Evolutionary conservation across 2,113 vertebrate species (phyloP), one percentile per base, ranked within the genome.

Genomic region (Sarotherodon lohbergeri): DNA sequence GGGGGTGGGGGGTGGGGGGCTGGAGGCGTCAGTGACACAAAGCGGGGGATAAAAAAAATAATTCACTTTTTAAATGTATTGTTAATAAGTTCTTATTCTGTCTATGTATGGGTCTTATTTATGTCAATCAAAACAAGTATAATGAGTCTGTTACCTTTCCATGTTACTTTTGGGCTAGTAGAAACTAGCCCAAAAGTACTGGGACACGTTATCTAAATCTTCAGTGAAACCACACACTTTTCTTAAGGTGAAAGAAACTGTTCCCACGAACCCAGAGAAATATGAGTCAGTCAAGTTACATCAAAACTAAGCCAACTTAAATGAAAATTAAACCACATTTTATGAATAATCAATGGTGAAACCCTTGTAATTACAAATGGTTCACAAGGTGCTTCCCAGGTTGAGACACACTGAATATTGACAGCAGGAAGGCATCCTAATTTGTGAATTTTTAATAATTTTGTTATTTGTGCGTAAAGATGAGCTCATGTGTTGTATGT

Each of bases 371-470:
- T 78, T 34, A 19, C 27, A 52, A 52, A 52, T 52, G 43, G 46
- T 32, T 78, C 10, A 52, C 10, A 52, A 34, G 29, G 17, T 48
- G 9, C 17, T 52, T 78, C 6, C 43, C 9, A 0, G 14, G 24
- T 27, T 9, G 43, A 29, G 2, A 32, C 43, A 32, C 16, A 19
- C 8, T 52, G 27, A 78, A 78, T 34, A n/a, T 6, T 32, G 46
- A 50, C 17, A 32, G 27, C 22, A 29, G 46, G 27, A 50, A 50
- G 2, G 14, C 2, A 0, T 32, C 46, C 46, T 52, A 52, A 52
- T 13, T 50, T 19, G 27, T 1, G n/a, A 0, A 78, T 78, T 78
- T 19, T n/a, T 13, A 50, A 52, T 78, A 0, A 32, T 52, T 34
- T 78, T 12, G 43, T 78, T 50, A 52, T 78, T n/a, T 78, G 27